A percentile compares a stretch with the other conserved stretches of the same genome.
These are phyloP conservation scores for Rallus crepitans DNA, from an alignment of 2,797 vertebrate species.

Conservation along the genomic window DNA sequence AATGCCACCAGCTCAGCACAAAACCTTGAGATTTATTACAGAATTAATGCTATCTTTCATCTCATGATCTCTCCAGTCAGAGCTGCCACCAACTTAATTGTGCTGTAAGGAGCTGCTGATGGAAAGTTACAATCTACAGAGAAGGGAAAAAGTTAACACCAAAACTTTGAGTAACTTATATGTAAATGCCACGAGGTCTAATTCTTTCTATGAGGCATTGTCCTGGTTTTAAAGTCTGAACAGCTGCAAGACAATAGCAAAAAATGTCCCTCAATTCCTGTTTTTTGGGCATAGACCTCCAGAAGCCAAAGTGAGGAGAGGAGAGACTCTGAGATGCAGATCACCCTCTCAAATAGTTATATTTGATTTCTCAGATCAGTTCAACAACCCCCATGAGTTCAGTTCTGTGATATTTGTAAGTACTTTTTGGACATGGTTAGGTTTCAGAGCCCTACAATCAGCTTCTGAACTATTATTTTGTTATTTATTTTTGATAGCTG, in stretches of 20 bases:
- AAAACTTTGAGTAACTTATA: neutral
- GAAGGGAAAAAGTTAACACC: neutral
- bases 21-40: neutral
- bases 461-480: neutral
- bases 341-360: neutral
- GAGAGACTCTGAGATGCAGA: neutral
- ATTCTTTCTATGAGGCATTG: neutral
- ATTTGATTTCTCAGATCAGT: neutral
- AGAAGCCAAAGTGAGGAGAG: neutral
- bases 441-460: neutral
- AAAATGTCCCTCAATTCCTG: neutral
- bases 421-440: neutral
- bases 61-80: neutral
- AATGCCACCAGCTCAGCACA: slow-evolving; percentile 25
- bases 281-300: neutral
- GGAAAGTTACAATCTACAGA: neutral
- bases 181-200: neutral
- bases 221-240: neutral
- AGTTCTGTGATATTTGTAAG: neutral
- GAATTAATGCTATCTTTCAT: neutral
- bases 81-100: neutral
- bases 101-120: neutral
- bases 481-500: accelerated
- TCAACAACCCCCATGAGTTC: neutral
- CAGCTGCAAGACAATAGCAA: neutral